Percentiles rank a stretch among this genome's conserved stretches.
Conservation (phyloP, 2,113 vertebrate species). For the Ahaetulla prasina region DNA sequence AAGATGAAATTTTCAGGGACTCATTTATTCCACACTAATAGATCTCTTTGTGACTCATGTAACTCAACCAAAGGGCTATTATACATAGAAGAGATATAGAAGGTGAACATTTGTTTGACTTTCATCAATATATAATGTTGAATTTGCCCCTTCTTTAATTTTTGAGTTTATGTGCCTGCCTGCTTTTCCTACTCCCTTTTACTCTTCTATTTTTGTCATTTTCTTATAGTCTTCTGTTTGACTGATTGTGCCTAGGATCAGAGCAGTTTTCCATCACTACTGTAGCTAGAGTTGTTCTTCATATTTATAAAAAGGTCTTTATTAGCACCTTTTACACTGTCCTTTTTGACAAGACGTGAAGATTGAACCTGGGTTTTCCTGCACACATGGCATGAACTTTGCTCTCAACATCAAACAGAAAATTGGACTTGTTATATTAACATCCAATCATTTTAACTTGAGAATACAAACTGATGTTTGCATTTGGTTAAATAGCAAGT, state of each 20-base stretch:
- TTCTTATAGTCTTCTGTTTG: neutral
- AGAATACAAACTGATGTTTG: neutral
- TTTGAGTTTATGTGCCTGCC: neutral
- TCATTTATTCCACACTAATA: conserved; percentile 24
- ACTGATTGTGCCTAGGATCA: neutral
- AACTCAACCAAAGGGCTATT: neutral
- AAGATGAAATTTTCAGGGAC: conserved; percentile 5
- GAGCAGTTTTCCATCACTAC: neutral
- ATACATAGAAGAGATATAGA: neutral
- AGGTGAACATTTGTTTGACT: neutral
- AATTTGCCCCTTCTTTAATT: neutral
- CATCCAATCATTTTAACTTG: conserved; percentile 19
- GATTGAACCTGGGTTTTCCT: neutral
- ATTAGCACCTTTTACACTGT: neutral
- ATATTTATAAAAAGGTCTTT: neutral
- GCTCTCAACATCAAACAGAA: conserved; percentile 3
- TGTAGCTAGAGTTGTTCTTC: neutral
- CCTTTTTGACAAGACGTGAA: neutral
- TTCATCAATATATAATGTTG: neutral
- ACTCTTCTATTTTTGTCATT: neutral
- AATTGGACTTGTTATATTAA: conserved; percentile 14
- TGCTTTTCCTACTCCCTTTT: neutral
- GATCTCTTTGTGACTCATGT: neutral
- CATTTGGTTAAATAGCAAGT: neutral
- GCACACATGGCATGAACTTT: neutral